phyloP scores from a whole-genome alignment of 1,140 invertebrate species.

The Euborellia annulipes region DNA sequence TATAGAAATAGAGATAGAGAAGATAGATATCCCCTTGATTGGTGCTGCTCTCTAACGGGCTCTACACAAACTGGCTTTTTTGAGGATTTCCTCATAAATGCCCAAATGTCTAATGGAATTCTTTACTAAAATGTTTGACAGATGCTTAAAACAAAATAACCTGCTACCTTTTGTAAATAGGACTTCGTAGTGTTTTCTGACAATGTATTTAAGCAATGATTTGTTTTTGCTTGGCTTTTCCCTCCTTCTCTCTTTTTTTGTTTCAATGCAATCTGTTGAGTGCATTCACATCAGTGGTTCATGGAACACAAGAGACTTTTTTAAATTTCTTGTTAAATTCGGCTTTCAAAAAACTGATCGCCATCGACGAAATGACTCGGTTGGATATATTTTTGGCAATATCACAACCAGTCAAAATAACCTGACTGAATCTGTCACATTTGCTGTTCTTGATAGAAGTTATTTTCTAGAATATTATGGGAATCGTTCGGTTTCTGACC shows the following conservation, averaged over 20 bases:
- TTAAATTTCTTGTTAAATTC: conserved; percentile 85
- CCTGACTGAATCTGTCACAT: conserved; percentile 51
- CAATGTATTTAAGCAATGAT: too few relatives aligned
- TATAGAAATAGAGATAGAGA: too few relatives aligned
- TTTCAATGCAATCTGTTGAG: background rate
- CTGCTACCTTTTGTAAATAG: too few relatives aligned
- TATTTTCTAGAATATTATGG: conserved; percentile 82
- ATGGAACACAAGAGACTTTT: conserved; percentile 59
- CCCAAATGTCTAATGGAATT: too few relatives aligned
- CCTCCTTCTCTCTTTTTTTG: too few relatives aligned
- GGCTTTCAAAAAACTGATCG: conserved; percentile 92
- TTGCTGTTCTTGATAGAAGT: conserved; percentile 71
- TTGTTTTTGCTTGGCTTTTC: too few relatives aligned
- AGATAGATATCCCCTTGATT: too few relatives aligned
- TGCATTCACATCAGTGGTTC: conserved; percentile 41
- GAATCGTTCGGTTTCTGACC: conserved; percentile 44
- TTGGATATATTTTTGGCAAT: conserved; percentile 91
- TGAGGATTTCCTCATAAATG: too few relatives aligned
- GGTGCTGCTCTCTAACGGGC: too few relatives aligned
- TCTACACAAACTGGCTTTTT: too few relatives aligned
- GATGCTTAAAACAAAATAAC: too few relatives aligned
- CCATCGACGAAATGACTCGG: conserved; percentile 58
- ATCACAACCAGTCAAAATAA: conserved; percentile 49
- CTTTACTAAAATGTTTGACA: background rate
- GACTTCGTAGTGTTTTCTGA: too few relatives aligned